Evolutionary conservation across 2,113 vertebrate genomes (phyloP).

Genomic region (Odontophorus gujanensis): DNA sequence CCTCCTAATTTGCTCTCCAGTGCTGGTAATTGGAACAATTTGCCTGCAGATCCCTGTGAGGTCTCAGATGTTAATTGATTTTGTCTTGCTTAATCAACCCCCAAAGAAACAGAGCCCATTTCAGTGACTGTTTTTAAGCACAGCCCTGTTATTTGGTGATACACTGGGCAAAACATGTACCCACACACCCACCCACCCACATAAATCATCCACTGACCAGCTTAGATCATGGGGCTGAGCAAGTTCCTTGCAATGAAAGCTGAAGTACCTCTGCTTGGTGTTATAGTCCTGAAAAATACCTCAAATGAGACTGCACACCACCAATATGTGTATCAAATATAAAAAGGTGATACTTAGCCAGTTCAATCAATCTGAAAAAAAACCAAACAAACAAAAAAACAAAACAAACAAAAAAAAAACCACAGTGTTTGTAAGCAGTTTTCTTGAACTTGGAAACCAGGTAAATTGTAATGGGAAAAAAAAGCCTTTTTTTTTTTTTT

Average conservation of each 20-base stretch:
- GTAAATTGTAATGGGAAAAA: constrained; percentile 13
- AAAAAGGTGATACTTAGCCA: not conserved
- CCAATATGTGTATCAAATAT: not conserved
- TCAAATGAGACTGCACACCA: not conserved
- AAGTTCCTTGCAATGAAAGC: not conserved
- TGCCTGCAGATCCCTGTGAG: constrained; percentile 74
- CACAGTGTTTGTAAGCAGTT: constrained; percentile 20
- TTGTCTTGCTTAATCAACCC: constrained; percentile 78
- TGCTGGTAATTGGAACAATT: constrained; percentile 80
- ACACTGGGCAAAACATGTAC: constrained; percentile 43
- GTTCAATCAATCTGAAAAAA: not conserved
- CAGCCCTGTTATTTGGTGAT: constrained; percentile 6
- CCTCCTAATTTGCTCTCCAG: constrained; percentile 77
- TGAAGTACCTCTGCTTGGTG: constrained; percentile 32
- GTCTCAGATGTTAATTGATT: constrained; percentile 78
- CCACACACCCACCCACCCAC: not conserved
- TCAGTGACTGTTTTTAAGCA: constrained; percentile 50
- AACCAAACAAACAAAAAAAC: no score
- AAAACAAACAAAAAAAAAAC: not conserved
- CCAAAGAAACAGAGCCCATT: constrained; percentile 47
- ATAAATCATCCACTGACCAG: not conserved
- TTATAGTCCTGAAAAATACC: not conserved
- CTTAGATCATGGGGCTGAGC: not conserved
- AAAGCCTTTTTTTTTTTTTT: not conserved
- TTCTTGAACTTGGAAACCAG: not conserved